Evolutionary conservation across 1,140 invertebrate species (phyloP).

Genomic region (Mactra quadrangularis): DNA sequence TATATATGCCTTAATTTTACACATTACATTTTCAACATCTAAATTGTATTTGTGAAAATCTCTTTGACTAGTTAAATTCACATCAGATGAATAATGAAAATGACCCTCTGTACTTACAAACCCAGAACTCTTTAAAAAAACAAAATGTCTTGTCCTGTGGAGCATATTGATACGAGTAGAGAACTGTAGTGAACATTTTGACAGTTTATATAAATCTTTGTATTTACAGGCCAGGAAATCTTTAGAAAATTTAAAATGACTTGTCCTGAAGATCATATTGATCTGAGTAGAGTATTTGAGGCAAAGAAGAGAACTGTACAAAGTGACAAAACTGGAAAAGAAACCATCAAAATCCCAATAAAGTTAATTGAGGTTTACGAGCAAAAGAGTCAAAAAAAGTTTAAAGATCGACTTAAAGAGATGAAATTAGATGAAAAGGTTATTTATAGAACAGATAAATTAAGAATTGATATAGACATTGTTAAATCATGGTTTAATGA

Average conservation of each 20-base stretch:
- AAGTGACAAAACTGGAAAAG: constrained; percentile 8
- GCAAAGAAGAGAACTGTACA: constrained; percentile 34
- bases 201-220: no score
- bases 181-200: no score
- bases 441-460: constrained; percentile 6
- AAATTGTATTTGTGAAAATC: no score
- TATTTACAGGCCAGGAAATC: constrained; percentile 7
- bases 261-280: constrained; percentile 30
- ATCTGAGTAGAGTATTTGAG: constrained; percentile 46
- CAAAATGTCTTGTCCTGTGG: no score
- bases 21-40: no score
- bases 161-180: no score
- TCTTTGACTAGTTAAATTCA: no score
- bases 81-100: no score
- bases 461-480: constrained; percentile 17
- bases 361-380: constrained; percentile 25
- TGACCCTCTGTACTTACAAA: no score
- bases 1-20: no score
- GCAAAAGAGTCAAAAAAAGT: not conserved
- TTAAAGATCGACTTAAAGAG: not conserved
- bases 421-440: constrained; percentile 15
- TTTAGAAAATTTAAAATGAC: constrained; percentile 18
- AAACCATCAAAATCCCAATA: constrained; percentile 27
- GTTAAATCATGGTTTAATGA: constrained; percentile 27
- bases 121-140: no score